phyloP scores from a whole-genome alignment of 2,113 vertebrate genomes.

The Eubucco bourcierii region DNA sequence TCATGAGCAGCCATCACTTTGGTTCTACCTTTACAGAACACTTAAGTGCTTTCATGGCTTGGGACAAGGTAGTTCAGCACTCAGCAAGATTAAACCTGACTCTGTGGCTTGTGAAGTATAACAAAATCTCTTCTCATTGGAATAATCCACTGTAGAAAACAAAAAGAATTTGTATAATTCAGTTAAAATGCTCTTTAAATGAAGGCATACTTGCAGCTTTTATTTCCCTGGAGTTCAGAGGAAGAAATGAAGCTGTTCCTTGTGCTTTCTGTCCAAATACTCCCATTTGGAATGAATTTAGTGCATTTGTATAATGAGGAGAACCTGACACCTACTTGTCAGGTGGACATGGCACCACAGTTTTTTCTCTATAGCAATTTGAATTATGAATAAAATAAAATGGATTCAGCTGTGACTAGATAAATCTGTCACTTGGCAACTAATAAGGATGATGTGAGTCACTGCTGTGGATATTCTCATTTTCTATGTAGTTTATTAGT shows the following conservation, averaged over 20 bases:
- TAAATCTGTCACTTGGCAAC: conserved; percentile 47
- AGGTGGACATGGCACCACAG: neutral
- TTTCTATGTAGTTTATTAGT: neutral
- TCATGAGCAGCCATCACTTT: neutral
- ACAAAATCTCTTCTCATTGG: neutral
- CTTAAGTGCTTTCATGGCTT: neutral
- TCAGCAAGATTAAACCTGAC: neutral
- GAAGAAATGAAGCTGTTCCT: neutral
- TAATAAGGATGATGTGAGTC: neutral
- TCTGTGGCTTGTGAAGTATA: neutral
- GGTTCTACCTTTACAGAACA: neutral
- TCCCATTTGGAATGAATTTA: neutral
- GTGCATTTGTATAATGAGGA: neutral
- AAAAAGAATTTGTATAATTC: neutral
- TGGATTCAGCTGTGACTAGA: conserved; percentile 22
- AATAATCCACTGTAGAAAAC: neutral
- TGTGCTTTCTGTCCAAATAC: neutral
- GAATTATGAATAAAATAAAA: neutral
- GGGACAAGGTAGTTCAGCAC: neutral
- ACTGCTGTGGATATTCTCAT: neutral
- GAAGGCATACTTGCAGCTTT: neutral
- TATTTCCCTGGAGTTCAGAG: neutral
- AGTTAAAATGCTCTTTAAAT: neutral
- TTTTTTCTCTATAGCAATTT: neutral
- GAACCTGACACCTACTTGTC: neutral